Conservation (phyloP, 2,797 vertebrate genomes). For the Propithecus deckenii region DNA sequence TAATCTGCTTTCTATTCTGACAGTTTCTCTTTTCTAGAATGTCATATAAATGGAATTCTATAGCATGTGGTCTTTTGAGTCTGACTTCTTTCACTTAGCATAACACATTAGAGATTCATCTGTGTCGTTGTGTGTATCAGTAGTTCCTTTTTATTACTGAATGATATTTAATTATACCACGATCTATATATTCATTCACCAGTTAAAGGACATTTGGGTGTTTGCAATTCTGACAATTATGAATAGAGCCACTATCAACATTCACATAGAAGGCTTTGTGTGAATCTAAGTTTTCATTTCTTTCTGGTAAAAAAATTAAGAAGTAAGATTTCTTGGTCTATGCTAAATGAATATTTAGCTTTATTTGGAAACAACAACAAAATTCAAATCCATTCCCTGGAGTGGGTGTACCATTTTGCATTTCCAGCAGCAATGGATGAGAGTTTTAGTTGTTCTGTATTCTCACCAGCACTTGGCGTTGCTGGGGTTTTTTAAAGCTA, state of each 20-base stretch:
- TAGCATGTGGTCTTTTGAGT: not conserved
- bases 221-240: conserved; percentile 32
- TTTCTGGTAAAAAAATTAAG: not conserved
- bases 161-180: not conserved
- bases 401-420: not conserved
- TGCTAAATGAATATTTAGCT: not conserved
- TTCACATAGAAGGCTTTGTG: not conserved
- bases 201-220: conserved; percentile 17
- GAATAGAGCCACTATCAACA: conserved; percentile 6
- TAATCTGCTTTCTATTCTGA: not conserved
- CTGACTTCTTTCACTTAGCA: not conserved
- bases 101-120: not conserved
- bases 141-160: not conserved
- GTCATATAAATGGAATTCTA: not conserved
- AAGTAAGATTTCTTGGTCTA: not conserved
- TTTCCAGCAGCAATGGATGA: not conserved
- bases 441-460: not conserved
- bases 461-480: not conserved
- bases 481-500: not conserved
- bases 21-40: conserved; percentile 14
- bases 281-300: conserved; percentile 17
- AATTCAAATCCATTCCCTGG: not conserved
- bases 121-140: not conserved
- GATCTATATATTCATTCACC: not conserved
- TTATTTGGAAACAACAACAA: not conserved